Evolutionary conservation across 2,888 invertebrate genomes (phyloP).

Genomic region (Rhingia campestris): DNA sequence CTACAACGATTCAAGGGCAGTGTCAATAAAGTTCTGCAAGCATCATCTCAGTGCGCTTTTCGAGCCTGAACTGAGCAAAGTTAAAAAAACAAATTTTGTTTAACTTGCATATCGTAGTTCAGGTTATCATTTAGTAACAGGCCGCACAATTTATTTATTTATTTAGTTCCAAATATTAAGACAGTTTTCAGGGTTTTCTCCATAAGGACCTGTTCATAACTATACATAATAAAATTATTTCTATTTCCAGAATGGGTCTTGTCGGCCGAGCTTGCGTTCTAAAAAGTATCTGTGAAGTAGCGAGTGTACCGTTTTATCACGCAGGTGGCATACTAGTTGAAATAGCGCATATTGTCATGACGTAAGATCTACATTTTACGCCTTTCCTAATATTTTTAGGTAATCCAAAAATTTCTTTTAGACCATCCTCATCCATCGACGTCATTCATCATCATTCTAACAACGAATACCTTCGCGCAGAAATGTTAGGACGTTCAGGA

Average conservation of each 20-base stretch:
- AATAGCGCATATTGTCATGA: slow-evolving; percentile 89
- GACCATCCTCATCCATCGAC: slow-evolving; percentile 89
- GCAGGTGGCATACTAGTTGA: slow-evolving; percentile 89
- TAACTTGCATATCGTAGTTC: too few relatives aligned
- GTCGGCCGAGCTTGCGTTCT: slow-evolving; percentile 88
- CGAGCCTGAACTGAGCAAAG: too few relatives aligned
- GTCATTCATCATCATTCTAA: slow-evolving; percentile 86
- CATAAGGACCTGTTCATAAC: too few relatives aligned
- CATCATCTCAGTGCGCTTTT: too few relatives aligned
- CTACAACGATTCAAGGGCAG: too few relatives aligned
- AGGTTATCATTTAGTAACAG: too few relatives aligned
- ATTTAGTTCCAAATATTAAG: too few relatives aligned
- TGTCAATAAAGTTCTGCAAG: too few relatives aligned
- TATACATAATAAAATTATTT: background rate
- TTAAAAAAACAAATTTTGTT: too few relatives aligned
- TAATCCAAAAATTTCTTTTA: slow-evolving; percentile 77
- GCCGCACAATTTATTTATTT: too few relatives aligned
- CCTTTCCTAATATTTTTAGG: too few relatives aligned
- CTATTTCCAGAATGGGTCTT: slow-evolving; percentile 84
- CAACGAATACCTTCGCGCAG: slow-evolving; percentile 89
- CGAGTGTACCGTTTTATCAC: slow-evolving; percentile 87
- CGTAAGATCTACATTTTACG: slow-evolving; percentile 83
- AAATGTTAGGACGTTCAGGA: slow-evolving; percentile 85
- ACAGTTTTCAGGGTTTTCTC: too few relatives aligned
- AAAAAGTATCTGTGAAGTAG: slow-evolving; percentile 90